Conservation (phyloP, 2,888 invertebrate species). For the Drosophila limbata region DNA sequence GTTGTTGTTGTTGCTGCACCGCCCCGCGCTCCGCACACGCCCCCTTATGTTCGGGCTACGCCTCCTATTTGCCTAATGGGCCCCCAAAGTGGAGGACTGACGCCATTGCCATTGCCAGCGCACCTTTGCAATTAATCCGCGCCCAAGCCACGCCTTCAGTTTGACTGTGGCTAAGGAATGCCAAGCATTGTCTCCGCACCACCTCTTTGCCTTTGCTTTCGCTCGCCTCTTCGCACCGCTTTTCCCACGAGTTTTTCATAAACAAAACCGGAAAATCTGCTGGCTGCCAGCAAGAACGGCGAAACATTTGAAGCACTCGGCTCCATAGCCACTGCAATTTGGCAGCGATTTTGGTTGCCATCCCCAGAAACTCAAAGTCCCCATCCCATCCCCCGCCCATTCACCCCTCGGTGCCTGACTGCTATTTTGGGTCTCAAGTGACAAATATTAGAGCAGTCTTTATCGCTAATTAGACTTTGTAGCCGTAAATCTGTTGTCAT, state of each 20-base stretch:
- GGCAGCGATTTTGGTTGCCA: constrained; percentile 71
- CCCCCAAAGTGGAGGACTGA: constrained; percentile 36
- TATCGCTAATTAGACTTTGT: constrained; percentile 82
- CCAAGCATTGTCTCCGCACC: constrained; percentile 31
- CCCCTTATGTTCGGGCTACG: constrained; percentile 25
- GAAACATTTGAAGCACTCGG: constrained; percentile 60
- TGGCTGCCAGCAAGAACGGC: constrained; percentile 47
- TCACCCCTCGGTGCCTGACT: constrained; percentile 24
- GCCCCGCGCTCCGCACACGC: constrained; percentile 5
- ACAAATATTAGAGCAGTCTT: constrained; percentile 81
- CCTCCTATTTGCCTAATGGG: constrained; percentile 77
- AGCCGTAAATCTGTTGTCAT: constrained; percentile 81
- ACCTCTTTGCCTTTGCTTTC: not conserved
- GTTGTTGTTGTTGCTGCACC: constrained; percentile 20
- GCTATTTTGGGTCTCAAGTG: constrained; percentile 80
- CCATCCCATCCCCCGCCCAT: not conserved
- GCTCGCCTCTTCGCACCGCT: not conserved
- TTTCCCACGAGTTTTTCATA: constrained; percentile 68
- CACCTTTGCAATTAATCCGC: constrained; percentile 80
- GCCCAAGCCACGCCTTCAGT: constrained; percentile 48
- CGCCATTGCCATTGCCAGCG: constrained; percentile 37
- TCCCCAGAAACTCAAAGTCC: constrained; percentile 18
- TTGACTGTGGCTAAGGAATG: constrained; percentile 60
- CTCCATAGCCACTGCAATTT: constrained; percentile 68
- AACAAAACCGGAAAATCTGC: constrained; percentile 78